These are phyloP conservation scores for Lordiphosa collinella DNA, from an alignment of 1,140 invertebrate species.

Conservation along the genomic window DNA sequence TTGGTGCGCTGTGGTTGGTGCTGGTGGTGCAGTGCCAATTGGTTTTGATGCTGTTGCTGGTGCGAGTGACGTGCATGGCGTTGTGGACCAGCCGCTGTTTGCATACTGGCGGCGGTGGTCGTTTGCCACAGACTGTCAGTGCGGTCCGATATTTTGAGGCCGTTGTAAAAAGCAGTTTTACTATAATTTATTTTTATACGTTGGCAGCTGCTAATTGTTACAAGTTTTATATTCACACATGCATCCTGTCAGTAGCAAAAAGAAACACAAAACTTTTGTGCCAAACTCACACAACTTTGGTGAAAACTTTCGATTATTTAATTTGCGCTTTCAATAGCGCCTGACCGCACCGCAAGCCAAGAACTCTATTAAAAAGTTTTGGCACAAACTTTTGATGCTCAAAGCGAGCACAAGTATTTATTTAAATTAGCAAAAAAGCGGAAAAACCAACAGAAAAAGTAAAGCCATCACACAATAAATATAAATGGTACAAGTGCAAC, in stretches of 20 bases:
- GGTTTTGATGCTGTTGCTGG: constrained; percentile 32
- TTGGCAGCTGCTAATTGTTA: constrained; percentile 44
- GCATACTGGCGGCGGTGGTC: constrained; percentile 62
- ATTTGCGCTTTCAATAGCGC: constrained; percentile 53
- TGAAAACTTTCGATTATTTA: constrained; percentile 48
- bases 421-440: constrained; percentile 48
- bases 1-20: constrained; percentile 33
- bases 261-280: constrained; percentile 1
- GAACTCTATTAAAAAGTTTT: constrained; percentile 60
- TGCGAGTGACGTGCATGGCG: constrained; percentile 46
- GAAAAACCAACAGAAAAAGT: constrained; percentile 21
- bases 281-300: constrained; percentile 3
- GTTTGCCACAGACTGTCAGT: constrained; percentile 75
- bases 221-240: constrained; percentile 24
- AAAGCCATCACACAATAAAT: constrained; percentile 6
- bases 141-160: constrained; percentile 71
- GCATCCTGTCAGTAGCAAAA: not conserved
- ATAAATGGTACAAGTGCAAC: constrained; percentile 33
- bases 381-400: constrained; percentile 27
- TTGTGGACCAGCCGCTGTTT: constrained; percentile 29
- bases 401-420: constrained; percentile 6
- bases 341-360: constrained; percentile 15
- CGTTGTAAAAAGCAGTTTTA: constrained; percentile 16
- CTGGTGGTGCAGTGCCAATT: constrained; percentile 28
- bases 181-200: constrained; percentile 4